A percentile compares a stretch with the other conserved stretches of the same genome.
These are phyloP conservation scores for Drosophila tsacasi DNA, from an alignment of 1,140 invertebrate species.

Conservation along the genomic window DNA sequence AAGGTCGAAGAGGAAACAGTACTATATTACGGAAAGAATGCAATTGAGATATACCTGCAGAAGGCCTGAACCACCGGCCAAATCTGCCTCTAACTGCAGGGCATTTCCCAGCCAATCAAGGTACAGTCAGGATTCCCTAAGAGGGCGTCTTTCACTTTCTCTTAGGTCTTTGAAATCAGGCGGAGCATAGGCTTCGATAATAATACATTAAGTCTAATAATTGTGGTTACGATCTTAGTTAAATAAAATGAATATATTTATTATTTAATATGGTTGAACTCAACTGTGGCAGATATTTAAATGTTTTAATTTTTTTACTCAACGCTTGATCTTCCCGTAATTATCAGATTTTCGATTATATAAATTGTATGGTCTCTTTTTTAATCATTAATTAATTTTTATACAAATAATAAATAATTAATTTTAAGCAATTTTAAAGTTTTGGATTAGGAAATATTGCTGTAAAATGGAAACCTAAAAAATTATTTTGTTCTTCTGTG, in stretches of 20 bases:
- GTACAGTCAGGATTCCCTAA: neutral
- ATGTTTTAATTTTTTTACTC: no score
- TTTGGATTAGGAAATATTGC: no score
- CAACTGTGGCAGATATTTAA: no score
- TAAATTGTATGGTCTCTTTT: no score
- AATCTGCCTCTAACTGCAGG: slow-evolving; percentile 1
- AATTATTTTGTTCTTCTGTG: neutral
- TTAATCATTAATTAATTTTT: no score
- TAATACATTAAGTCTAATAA: neutral
- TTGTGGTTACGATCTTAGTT: neutral
- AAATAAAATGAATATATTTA: neutral
- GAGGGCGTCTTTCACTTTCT: neutral
- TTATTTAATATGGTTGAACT: neutral
- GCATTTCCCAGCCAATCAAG: neutral
- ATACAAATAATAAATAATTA: no score
- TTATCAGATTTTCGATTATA: no score
- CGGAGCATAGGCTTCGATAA: neutral
- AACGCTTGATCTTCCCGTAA: no score
- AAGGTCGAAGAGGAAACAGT: slow-evolving; percentile 18
- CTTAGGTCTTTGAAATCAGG: neutral
- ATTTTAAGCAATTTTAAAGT: no score
- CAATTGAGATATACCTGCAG: slow-evolving; percentile 35
- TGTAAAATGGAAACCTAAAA: no score
- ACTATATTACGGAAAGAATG: slow-evolving; percentile 45
- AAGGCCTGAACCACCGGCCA: slow-evolving; percentile 1